Conservation (phyloP, 2,888 invertebrate species). For the Tholera decimalis region DNA sequence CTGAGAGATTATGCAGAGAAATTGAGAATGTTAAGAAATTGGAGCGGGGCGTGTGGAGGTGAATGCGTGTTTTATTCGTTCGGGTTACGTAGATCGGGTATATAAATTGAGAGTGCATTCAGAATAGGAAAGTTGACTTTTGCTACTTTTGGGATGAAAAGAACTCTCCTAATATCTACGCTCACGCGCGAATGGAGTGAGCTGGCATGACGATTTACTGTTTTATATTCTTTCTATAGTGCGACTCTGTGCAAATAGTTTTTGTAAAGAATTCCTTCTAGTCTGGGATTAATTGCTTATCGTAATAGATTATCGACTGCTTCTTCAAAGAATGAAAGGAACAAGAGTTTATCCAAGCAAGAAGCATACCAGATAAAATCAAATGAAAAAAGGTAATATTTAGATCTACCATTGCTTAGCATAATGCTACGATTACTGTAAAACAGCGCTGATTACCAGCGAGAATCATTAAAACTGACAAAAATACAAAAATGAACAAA, state of each 20-base stretch:
- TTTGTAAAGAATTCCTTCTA: background rate
- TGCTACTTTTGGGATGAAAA: slow-evolving; percentile 54
- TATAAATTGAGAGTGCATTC: slow-evolving; percentile 61
- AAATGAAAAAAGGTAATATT: no score
- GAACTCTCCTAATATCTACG: slow-evolving; percentile 54
- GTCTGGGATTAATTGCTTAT: background rate
- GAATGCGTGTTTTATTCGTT: slow-evolving; percentile 59
- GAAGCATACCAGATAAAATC: no score
- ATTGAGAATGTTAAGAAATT: slow-evolving; percentile 59
- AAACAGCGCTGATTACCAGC: no score
- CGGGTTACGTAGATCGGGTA: slow-evolving; percentile 45
- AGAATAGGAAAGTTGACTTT: slow-evolving; percentile 47
- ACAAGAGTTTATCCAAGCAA: no score
- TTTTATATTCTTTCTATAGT: slow-evolving; percentile 2
- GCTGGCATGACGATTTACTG: slow-evolving; percentile 24
- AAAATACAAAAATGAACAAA: no score
- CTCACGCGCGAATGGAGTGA: slow-evolving; percentile 31
- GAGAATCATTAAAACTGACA: no score
- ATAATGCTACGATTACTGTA: no score
- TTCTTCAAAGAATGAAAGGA: no score
- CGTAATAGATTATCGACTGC: background rate
- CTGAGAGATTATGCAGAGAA: slow-evolving; percentile 58
- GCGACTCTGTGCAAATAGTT: background rate
- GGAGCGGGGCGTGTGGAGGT: slow-evolving; percentile 18
- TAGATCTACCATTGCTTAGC: no score